These are phyloP conservation scores for Portevinia maculata DNA, from an alignment of 2,888 invertebrate species.

Conservation along the genomic window DNA sequence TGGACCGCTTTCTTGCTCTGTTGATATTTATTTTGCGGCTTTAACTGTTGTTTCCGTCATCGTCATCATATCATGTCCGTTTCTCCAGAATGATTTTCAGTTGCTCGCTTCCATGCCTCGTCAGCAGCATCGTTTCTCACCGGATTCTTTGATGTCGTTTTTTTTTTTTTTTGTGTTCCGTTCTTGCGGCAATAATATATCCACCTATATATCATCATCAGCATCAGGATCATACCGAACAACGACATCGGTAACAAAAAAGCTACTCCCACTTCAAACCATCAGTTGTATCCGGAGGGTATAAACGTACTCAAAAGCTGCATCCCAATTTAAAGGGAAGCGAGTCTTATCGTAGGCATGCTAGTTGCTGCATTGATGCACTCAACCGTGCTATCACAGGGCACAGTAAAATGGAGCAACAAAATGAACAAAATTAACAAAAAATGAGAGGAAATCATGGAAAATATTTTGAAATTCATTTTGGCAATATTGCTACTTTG, in stretches of 20 bases:
- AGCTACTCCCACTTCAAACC: background rate
- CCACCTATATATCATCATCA: slow-evolving; percentile 63
- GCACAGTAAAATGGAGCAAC: slow-evolving; percentile 1
- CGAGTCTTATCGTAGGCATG: slow-evolving; percentile 20
- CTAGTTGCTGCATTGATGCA: slow-evolving; percentile 24
- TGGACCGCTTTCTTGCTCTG: slow-evolving; percentile 31
- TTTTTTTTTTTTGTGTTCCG: slow-evolving; percentile 38
- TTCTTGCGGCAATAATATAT: slow-evolving; percentile 44
- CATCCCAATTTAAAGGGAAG: slow-evolving; percentile 29
- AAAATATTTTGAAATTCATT: slow-evolving; percentile 54
- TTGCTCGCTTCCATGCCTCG: slow-evolving; percentile 1
- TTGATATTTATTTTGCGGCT: slow-evolving; percentile 68
- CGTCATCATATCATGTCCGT: slow-evolving; percentile 69
- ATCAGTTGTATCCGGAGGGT: slow-evolving; percentile 50
- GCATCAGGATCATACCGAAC: slow-evolving; percentile 55
- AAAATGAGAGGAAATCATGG: slow-evolving; percentile 2
- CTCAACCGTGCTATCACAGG: slow-evolving; percentile 6
- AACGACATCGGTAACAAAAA: slow-evolving; percentile 20
- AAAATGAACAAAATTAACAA: background rate
- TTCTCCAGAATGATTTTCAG: slow-evolving; percentile 36
- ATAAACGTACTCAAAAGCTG: slow-evolving; percentile 52
- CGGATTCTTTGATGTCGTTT: slow-evolving; percentile 51
- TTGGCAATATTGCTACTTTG: slow-evolving; percentile 32
- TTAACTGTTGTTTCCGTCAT: slow-evolving; percentile 67
- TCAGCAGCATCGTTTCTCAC: slow-evolving; percentile 12